phyloP scores from a whole-genome alignment of 2,888 invertebrate genomes.

The Hirtodrosophila histrioides region DNA sequence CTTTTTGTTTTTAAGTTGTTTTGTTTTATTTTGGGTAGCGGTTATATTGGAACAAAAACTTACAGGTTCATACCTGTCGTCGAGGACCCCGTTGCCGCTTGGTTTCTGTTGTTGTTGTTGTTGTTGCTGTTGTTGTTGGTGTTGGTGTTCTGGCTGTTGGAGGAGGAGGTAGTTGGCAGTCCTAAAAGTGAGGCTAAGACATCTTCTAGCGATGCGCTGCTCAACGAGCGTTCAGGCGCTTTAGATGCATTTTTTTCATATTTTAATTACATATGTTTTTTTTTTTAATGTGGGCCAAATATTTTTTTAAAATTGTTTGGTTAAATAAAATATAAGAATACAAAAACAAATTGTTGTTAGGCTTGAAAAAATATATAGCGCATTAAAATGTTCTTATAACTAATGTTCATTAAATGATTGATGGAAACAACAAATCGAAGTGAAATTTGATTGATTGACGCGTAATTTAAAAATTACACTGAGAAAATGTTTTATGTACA shows the following conservation, averaged over 20 bases:
- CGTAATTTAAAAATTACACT: slow-evolving; percentile 59
- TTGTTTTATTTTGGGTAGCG: slow-evolving; percentile 50
- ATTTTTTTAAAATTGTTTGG: slow-evolving; percentile 9
- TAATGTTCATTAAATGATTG: slow-evolving; percentile 24
- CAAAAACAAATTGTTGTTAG: slow-evolving; percentile 62
- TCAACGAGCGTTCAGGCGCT: slow-evolving; percentile 88
- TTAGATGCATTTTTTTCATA: slow-evolving; percentile 32
- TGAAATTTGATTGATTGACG: too few species aligned
- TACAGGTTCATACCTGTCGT: slow-evolving; percentile 90
- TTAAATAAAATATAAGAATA: slow-evolving; percentile 57
- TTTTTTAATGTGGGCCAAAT: slow-evolving; percentile 33
- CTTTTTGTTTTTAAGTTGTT: slow-evolving; percentile 26
- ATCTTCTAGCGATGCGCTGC: slow-evolving; percentile 95
- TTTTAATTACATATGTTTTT: slow-evolving; percentile 8
- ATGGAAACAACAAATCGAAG: not conserved
- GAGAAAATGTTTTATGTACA: slow-evolving; percentile 63
- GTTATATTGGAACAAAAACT: slow-evolving; percentile 86
- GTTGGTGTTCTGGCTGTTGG: slow-evolving; percentile 62
- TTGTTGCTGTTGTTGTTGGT: slow-evolving; percentile 35
- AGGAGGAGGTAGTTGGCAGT: slow-evolving; percentile 87
- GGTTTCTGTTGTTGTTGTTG: slow-evolving; percentile 42
- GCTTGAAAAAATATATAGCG: slow-evolving; percentile 53
- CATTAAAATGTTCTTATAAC: slow-evolving; percentile 48
- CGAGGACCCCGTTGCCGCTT: slow-evolving; percentile 85
- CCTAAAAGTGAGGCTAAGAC: slow-evolving; percentile 96